Conservation (phyloP, 2,888 invertebrate species). For the Adelphocoris suturalis region DNA sequence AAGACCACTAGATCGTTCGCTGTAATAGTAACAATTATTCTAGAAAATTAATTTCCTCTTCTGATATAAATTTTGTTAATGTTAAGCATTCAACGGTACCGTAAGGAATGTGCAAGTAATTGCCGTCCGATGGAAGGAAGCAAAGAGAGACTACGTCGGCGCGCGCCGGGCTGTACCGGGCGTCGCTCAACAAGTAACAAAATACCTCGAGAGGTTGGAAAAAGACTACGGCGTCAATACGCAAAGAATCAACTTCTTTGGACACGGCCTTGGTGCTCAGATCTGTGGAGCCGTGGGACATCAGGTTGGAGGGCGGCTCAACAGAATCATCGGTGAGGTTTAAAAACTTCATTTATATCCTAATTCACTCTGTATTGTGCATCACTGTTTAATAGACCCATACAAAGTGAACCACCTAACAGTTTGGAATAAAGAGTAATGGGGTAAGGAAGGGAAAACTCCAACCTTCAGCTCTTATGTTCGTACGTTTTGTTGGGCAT, state of each 20-base stretch:
- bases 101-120: neutral
- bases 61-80: too few relatives aligned
- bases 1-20: too few relatives aligned
- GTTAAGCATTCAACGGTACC: neutral
- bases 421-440: too few relatives aligned
- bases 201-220: neutral
- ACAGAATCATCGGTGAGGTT: neutral
- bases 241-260: neutral
- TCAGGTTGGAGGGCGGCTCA: neutral
- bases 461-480: too few relatives aligned
- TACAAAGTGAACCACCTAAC: too few relatives aligned
- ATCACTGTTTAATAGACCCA: too few relatives aligned
- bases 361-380: too few relatives aligned
- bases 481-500: too few relatives aligned
- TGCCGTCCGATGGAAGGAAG: neutral
- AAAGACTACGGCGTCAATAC: conserved; percentile 1
- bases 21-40: too few relatives aligned
- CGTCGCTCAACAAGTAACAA: neutral
- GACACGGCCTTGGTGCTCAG: neutral
- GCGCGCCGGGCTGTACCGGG: neutral
- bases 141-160: neutral
- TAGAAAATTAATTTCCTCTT: too few relatives aligned
- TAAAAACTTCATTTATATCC: neutral
- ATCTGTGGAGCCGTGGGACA: neutral
- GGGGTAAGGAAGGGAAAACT: too few relatives aligned